phyloP scores from a whole-genome alignment of 1,140 invertebrate genomes.

The Colletes latitarsis region DNA sequence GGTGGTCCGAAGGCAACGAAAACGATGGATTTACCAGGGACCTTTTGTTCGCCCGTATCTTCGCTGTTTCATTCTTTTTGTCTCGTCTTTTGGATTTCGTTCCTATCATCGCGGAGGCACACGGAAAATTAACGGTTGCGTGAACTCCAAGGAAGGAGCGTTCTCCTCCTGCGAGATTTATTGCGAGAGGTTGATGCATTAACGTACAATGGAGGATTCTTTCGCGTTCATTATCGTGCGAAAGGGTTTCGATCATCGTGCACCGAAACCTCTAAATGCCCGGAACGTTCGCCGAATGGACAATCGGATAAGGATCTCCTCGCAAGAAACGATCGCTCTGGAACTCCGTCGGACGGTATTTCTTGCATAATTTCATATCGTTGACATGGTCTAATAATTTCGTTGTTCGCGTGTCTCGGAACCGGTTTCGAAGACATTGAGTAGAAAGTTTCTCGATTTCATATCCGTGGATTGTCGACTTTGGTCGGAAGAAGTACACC shows the following conservation, averaged over 20 bases:
- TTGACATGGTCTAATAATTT: no score
- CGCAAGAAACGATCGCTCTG: no score
- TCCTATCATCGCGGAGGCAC: neutral
- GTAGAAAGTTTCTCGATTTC: no score
- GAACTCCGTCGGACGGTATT: no score
- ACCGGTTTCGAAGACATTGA: no score
- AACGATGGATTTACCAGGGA: constrained; percentile 48
- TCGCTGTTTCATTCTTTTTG: neutral
- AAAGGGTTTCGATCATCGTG: neutral
- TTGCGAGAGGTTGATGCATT: neutral
- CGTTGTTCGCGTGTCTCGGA: no score
- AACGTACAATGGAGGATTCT: neutral
- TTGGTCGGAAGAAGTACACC: no score
- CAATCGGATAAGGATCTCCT: no score
- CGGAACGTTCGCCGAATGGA: no score
- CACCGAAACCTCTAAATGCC: no score
- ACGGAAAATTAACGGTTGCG: constrained; percentile 31
- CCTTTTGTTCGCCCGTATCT: constrained; percentile 29
- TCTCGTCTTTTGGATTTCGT: constrained; percentile 17
- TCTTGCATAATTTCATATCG: no score
- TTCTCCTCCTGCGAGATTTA: constrained; percentile 7
- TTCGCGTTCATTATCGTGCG: neutral
- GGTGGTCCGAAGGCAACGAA: constrained; percentile 51
- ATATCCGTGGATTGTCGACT: no score
- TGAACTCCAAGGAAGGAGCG: neutral